These are phyloP conservation scores for Podarcis muralis DNA, from an alignment of 2,113 vertebrate genomes.

Conservation along the genomic window DNA sequence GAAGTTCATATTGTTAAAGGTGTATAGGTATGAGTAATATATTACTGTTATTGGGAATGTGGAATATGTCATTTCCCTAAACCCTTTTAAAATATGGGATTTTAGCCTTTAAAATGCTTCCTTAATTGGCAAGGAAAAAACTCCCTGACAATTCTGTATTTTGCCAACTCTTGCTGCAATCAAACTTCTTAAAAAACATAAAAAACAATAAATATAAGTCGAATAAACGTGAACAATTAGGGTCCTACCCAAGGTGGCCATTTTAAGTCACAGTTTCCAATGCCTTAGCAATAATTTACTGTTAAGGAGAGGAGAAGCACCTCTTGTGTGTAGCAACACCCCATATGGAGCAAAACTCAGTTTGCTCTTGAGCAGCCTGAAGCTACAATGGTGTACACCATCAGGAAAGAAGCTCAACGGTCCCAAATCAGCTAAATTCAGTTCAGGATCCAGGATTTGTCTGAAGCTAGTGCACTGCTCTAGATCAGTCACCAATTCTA, in stretches of 20 bases:
- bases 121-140: background rate
- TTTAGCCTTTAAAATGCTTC: conserved; percentile 1
- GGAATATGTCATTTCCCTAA: background rate
- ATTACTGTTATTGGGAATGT: background rate
- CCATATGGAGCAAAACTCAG: background rate
- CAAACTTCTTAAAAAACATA: background rate
- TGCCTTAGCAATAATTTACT: background rate
- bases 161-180: background rate
- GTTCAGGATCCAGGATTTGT: background rate
- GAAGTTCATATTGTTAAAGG: background rate
- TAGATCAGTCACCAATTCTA: background rate
- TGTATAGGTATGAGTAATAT: background rate
- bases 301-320: background rate
- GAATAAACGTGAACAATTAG: background rate
- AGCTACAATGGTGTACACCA: background rate
- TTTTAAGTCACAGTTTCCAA: background rate
- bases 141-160: background rate
- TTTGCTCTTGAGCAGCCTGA: background rate
- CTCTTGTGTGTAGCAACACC: background rate
- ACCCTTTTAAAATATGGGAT: background rate
- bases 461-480: background rate
- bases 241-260: background rate
- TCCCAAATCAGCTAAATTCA: background rate
- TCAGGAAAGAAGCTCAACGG: background rate
- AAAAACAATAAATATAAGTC: background rate